Base-by-base conservation (phyloP, 2,113 vertebrate genomes). In the Hippoglossus stenolepis region DNA sequence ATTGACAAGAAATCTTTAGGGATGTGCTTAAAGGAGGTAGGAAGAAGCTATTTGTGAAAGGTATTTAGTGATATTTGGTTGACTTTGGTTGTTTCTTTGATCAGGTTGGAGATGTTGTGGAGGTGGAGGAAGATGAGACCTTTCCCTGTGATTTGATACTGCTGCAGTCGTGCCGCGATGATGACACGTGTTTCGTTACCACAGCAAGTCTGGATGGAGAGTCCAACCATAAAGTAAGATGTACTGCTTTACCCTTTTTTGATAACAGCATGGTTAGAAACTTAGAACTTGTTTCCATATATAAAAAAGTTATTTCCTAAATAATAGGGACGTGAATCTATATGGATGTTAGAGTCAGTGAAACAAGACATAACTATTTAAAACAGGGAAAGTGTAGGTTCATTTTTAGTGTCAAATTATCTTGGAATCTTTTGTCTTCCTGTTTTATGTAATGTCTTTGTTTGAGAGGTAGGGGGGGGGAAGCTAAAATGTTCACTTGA, bases 141-240 rank as follows among this genome's bases (percentile, higher is more conserved):
- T 99, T 99, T 89, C 98, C 97, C 84, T 99, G 98, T 94, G 98
- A 99, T 91, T 94, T 99, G 85, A 95, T 99, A 79, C 95, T 99
- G 85, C 85, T 99, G 58, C 94, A 96, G 77, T 98, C 97, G 0
- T 96, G 93, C 84, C 95, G 95, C 59, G 77, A 80, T 1, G 97
- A 99, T 0, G 96, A 93, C 70, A 97, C 94, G 63, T 99, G 98
- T 83, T 97, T 96, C 0, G 97, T 98, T 82, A 99, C 97, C 26
- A 99, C 98, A 49, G 97, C 97, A 0, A 99, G 97, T 93, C 96
- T 99, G 3, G 98, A 99, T 84, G 98, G 98, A 65, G 97, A 99
- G 91, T 98, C 97, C 47, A 99, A 98, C 86, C 97, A 97, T 91
- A 99, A 99, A 96, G 98, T 99, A 81, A 82, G 72, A 11, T 3